Evolutionary conservation across 1,140 invertebrate genomes (phyloP), one percentile per base, ranked within the genome.

Genomic region (Helicoverpa zea): DNA sequence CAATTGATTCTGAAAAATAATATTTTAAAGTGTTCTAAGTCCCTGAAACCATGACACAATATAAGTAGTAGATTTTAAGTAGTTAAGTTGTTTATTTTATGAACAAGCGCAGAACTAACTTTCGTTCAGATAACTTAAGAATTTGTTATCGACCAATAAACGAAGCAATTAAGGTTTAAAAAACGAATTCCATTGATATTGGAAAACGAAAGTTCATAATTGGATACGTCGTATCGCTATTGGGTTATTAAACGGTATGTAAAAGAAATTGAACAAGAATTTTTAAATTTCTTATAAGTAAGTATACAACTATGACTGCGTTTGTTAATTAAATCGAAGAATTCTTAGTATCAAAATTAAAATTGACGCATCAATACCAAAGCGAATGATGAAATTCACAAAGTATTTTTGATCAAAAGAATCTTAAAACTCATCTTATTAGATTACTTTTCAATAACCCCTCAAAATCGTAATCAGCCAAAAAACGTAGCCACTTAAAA

Each of bases 1-100:
- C 23, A 23, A 23, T 23, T 23, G 23, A 23, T 23, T 23, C 23
- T 23, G 23, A 23, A 10, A 23, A 10, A 29, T 13, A 12, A 29
- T 59, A 59, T 59, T 59, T 12, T 10, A 23, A 29, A 10, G 9
- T 12, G 0, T 3, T 23, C 54, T 1, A 16, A 56, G 2, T 5
- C 56, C 18, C 58, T 59, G 23, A 13, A 1, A 14, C 56, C 56
- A 58, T 16, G 9, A 11, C 0, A 10, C 9, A 10, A n/a, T n/a
- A n/a, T 23, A 18, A 3, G n/a, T 4, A 49, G 3, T 23, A 52
- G 47, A 29, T n/a, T n/a, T 10, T 2, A 18, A 14, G 30, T 30
- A 29, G 66, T 54, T 70, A 79, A 81, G 76, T 52, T 83, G 82
- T 70, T 78, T 30, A 83, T 81, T 83, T 77, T 83, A 77, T 64